A percentile compares a stretch with the other conserved stretches of the same genome.
Evolutionary conservation across 2,797 vertebrate genomes (phyloP).

Genomic region (Myotis planiceps): DNA sequence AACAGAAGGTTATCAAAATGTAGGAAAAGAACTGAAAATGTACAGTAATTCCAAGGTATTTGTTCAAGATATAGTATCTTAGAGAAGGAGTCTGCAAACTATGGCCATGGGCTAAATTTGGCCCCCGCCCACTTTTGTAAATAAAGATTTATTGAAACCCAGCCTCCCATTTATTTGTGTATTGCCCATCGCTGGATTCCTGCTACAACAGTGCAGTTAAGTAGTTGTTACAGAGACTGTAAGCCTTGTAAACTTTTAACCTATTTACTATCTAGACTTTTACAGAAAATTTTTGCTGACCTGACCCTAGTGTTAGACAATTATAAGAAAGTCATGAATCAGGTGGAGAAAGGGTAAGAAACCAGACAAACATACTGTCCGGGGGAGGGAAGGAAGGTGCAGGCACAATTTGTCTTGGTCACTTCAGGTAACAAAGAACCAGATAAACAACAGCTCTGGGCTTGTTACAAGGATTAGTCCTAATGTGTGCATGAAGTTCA

Average conservation of each 20-base stretch:
- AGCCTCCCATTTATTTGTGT: not conserved
- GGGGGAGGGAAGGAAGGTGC: not conserved
- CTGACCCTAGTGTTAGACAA: not conserved
- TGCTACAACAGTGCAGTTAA: not conserved
- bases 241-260: not conserved
- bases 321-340: not conserved
- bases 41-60: not conserved
- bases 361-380: not conserved
- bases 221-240: not conserved
- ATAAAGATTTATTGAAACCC: not conserved
- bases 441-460: constrained; percentile 15
- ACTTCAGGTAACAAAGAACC: not conserved
- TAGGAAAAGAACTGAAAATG: not conserved
- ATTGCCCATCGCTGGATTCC: not conserved
- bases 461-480: not conserved
- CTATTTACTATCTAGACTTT: not conserved
- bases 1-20: not conserved
- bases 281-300: not conserved
- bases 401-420: not conserved
- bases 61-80: not conserved
- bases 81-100: not conserved
- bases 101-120: not conserved
- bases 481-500: not conserved
- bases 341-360: not conserved
- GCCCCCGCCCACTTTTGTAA: not conserved